Conservation (phyloP, 37 sponge, comb jelly and placozoan genomes). For the Agelas oroides region DNA sequence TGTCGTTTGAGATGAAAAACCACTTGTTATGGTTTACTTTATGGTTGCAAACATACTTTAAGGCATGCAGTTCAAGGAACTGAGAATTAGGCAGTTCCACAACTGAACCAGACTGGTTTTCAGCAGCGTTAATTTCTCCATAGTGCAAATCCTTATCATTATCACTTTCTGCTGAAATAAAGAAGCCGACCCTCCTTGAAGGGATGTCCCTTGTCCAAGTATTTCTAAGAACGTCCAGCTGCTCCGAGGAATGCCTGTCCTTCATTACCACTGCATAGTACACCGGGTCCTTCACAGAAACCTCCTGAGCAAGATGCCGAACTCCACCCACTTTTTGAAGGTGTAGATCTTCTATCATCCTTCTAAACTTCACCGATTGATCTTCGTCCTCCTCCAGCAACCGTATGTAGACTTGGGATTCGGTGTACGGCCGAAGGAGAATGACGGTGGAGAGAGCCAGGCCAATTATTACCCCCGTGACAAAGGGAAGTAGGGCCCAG, state of each 20-base stretch:
- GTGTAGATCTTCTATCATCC: constrained; percentile 26
- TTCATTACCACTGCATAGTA: constrained; percentile 34
- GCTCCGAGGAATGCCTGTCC: neutral
- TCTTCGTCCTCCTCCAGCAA: neutral
- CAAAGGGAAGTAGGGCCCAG: constrained; percentile 35
- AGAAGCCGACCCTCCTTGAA: neutral
- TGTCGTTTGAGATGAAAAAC: constrained; percentile 23
- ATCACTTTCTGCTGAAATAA: neutral
- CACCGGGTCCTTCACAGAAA: constrained; percentile 9
- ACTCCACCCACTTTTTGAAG: neutral
- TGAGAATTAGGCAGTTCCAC: neutral
- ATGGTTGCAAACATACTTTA: constrained; percentile 25
- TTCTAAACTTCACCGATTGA: neutral
- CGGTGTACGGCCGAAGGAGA: constrained; percentile 24
- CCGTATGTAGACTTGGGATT: constrained; percentile 19
- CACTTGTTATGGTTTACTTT: constrained; percentile 38
- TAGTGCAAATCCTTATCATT: neutral
- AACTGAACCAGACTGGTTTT: neutral
- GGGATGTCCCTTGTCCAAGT: constrained; percentile 43
- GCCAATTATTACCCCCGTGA: constrained; percentile 38
- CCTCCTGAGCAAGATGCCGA: constrained; percentile 23
- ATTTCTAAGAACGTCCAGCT: neutral
- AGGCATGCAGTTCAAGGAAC: neutral
- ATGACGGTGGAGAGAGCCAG: constrained; percentile 28
- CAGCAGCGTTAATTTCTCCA: neutral